Evolutionary conservation across 2,888 invertebrate genomes (phyloP).

Genomic region (Sarcophaga variegata): DNA sequence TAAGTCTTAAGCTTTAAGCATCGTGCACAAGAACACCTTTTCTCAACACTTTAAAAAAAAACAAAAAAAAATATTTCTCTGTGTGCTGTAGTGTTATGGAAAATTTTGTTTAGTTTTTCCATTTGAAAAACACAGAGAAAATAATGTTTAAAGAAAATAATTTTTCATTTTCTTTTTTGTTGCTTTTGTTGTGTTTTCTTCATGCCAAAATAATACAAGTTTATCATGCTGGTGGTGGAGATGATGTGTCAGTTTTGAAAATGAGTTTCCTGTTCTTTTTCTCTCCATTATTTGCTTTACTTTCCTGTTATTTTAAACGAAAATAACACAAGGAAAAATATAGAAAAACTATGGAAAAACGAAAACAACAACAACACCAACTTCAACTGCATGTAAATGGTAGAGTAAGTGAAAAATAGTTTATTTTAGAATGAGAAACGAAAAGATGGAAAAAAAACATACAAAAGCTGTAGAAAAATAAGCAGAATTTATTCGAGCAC

Average conservation of each 20-base stretch:
- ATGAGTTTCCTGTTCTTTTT: conserved; percentile 29
- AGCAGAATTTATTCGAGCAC: conserved; percentile 64
- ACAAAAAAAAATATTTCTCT: too few relatives aligned
- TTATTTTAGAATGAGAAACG: conserved; percentile 38
- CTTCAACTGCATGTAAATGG: conserved; percentile 22
- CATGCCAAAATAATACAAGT: conserved; percentile 8
- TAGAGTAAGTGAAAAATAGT: conserved; percentile 45
- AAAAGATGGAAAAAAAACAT: conserved; percentile 30
- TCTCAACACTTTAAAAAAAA: conserved; percentile 41
- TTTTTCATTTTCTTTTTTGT: background rate
- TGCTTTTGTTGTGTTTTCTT: background rate
- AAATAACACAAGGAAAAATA: background rate
- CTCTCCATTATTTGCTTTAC: background rate
- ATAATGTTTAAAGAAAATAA: background rate
- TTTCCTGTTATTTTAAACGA: background rate
- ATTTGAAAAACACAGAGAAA: background rate
- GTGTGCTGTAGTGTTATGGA: background rate
- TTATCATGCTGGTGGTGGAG: conserved; percentile 38
- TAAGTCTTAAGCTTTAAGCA: too few relatives aligned
- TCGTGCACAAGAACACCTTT: conserved; percentile 42
- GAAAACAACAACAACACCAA: conserved; percentile 3
- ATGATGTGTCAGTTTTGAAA: conserved; percentile 56
- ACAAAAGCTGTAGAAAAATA: conserved; percentile 19
- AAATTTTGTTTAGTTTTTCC: background rate
- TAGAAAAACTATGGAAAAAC: background rate